Base-by-base conservation (phyloP, 2,888 invertebrate species). In the Cyclophora punctaria region DNA sequence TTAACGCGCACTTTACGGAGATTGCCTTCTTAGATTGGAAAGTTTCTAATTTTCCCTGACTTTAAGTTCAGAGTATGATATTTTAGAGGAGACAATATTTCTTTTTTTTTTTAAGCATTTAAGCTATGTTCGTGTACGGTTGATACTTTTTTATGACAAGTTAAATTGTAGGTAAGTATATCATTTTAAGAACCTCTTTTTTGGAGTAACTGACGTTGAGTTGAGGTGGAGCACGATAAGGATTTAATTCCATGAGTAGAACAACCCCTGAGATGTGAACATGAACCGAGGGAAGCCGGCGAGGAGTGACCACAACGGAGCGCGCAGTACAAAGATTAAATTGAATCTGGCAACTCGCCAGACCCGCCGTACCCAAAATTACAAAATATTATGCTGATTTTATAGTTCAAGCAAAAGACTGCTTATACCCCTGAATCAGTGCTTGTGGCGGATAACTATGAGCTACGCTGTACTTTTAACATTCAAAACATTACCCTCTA, bases 311-410 rank as follows among this genome's bases (percentile, higher is more conserved):
- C 83, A 80, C 83, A 78, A 67, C 68, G 67, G 59, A 66, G 69
- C 71, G 71, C 68, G 64, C 70, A 67, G 72, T 71, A 78, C 78
- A 79, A 83, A 84, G 80, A 85, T 83, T 80, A 84, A 83, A 83
- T 84, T 77, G 78, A 75, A 75, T 67, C 71, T 75, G 84, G 85
- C 82, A 67, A 59, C 57, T 62, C 58, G 80, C 85, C 83, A 83
- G 71, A 62, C 63, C 69, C 67, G 65, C 67, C 60, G 68, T 67
- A 69, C 59, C 71, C 64, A 65, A 75, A 79, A 82, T 81, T 80
- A 76, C 78, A 75, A 79, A 83, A 81, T 80, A 80, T 80, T 79
- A 80, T 81, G 78, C 75, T 77, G 73, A 80, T 80, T 78, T 77
- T 76, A 72, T 75, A 67, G 64, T 63, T 63, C 45, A 53, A 59